Evolutionary conservation across 2,888 invertebrate genomes (phyloP), one percentile per base, ranked within the genome.

Genomic region (Nudaria mundana): DNA sequence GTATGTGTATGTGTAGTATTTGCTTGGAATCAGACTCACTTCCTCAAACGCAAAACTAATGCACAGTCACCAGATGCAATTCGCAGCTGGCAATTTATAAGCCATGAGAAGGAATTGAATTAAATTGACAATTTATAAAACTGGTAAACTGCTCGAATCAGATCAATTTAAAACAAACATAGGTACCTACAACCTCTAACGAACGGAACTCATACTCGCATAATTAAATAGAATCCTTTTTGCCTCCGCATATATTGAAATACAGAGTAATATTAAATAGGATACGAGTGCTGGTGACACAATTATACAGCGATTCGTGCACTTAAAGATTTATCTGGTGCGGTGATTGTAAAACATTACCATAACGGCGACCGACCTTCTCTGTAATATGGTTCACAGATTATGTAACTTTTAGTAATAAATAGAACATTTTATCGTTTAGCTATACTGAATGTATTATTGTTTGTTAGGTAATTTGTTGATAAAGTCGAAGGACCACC

Each of bases 301-400:
- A 56, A 60, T 63, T 55, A 64, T 61, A 59, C 56, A 60, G 67
- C 57, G 57, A 66, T 68, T 71, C 70, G 63, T 66, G 65, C 60
- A 43, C 44, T 49, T 45, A 46, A 50, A 70, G 67, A 73, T 75
- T 72, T 70, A 76, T 74, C 71, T 65, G 50, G 54, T 40, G 46
- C 37, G 44, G 68, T 49, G 63, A 68, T 67, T 69, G 66, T 68
- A 63, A 52, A 59, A 55, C 55, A 71, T 72, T 76, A 73, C 50
- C 68, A 74, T 70, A 70, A 71, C 63, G 52, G 45, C 36, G 47
- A 56, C 50, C 66, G 75, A 66, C 75, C 77, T 76, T 71, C 56
- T 54, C 37, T 23, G 40, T 50, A 25, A 16, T 10, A 7, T 25
- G 24, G 14, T 37, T 35, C 40, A 29, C n/a, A n/a, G n/a, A n/a